Conservation (phyloP, 1,140 invertebrate species). For the Cephus cinctus region DNA sequence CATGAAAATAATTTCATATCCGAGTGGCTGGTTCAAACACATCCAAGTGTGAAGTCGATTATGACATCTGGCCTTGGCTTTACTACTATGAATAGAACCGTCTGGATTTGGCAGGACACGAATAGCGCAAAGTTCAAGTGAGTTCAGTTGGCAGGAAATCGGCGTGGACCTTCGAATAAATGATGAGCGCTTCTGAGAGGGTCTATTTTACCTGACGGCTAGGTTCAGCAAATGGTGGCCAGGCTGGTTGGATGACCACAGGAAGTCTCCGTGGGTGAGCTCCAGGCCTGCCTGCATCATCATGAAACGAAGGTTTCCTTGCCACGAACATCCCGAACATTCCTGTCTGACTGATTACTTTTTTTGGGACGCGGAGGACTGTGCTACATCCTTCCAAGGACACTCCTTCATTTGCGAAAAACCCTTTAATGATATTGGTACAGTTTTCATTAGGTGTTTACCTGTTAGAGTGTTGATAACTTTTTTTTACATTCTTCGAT, state of each 20-base stretch:
- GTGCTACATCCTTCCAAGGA: conserved; percentile 43
- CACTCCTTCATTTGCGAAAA: conserved; percentile 58
- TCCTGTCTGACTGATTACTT: conserved; percentile 55
- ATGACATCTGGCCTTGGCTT: conserved; percentile 60
- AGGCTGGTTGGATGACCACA: conserved; percentile 46
- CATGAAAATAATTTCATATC: conserved; percentile 65
- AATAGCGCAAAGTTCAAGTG: conserved; percentile 44
- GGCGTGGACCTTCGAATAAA: not conserved
- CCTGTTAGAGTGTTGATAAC: conserved; percentile 3
- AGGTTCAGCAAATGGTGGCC: conserved; percentile 52
- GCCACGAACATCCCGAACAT: conserved; percentile 37
- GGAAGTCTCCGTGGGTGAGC: conserved; percentile 26
- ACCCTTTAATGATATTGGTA: conserved; percentile 56
- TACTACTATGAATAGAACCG: conserved; percentile 43
- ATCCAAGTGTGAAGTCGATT: conserved; percentile 50
- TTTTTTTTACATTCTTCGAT: conserved; percentile 18
- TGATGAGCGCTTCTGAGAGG: too few relatives aligned
- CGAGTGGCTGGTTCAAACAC: conserved; percentile 52
- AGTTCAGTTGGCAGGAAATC: not conserved
- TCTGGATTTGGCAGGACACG: conserved; percentile 61
- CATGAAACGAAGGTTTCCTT: conserved; percentile 51
- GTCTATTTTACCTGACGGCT: not conserved
- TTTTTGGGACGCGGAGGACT: conserved; percentile 59
- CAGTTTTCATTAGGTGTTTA: conserved; percentile 9
- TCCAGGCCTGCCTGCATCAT: conserved; percentile 47